phyloP scores from a whole-genome alignment of 2,888 invertebrate genomes.

The Chironomus tentans region DNA sequence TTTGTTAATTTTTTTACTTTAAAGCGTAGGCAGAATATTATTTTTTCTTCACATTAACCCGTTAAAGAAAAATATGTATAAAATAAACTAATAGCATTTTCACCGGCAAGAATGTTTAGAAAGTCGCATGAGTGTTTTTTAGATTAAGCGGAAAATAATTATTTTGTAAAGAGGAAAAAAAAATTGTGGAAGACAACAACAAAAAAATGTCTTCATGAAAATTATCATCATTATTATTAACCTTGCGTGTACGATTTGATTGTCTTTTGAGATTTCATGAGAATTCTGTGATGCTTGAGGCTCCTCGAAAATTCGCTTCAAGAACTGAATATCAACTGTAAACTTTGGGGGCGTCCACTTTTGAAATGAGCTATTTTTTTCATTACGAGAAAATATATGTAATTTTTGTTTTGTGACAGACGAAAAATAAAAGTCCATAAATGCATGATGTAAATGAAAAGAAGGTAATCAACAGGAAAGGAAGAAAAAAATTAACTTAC shows the following conservation, averaged over 20 bases:
- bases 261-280: background rate
- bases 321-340: constrained; percentile 67
- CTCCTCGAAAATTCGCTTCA: constrained; percentile 69
- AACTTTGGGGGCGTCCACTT: constrained; percentile 78
- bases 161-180: background rate
- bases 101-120: constrained; percentile 8
- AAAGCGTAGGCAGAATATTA: background rate
- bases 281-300: constrained; percentile 36
- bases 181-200: background rate
- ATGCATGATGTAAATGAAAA: background rate
- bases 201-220: background rate
- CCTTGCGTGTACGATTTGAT: background rate
- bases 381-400: background rate
- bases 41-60: background rate
- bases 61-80: background rate
- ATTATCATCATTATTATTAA: background rate
- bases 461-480: background rate
- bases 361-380: constrained; percentile 55
- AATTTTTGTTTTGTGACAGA: background rate
- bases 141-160: constrained; percentile 13
- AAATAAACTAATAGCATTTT: background rate
- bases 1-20: constrained; percentile 3
- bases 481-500: constrained; percentile 41
- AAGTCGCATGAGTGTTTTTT: constrained; percentile 12
- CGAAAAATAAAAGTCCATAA: background rate